phyloP scores from a whole-genome alignment of 2,113 vertebrate species.

The Entomyzon cyanotis region DNA sequence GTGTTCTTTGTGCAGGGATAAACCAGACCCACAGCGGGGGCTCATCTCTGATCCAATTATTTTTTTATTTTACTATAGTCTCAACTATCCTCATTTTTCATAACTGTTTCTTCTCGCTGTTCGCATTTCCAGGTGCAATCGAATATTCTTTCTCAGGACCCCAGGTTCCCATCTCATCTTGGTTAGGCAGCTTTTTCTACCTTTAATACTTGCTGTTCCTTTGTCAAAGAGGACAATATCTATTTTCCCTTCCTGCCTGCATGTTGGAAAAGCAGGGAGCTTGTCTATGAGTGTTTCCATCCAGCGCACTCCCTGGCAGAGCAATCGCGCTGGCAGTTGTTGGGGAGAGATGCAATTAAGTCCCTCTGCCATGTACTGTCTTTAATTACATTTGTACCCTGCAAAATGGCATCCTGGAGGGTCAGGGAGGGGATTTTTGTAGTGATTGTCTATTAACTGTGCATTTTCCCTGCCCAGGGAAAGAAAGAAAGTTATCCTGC shows the following conservation, averaged over 20 bases:
- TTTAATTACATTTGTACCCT: slow-evolving; percentile 40
- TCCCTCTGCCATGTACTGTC: neutral
- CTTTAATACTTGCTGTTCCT: neutral
- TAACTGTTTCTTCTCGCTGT: neutral
- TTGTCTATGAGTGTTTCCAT: neutral
- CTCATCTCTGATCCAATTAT: neutral
- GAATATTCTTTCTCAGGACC: neutral
- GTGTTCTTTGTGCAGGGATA: neutral
- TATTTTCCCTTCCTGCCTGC: neutral
- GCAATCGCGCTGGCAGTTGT: neutral
- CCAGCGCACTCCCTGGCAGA: neutral
- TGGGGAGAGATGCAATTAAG: neutral
- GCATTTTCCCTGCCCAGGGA: neutral
- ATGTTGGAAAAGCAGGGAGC: neutral
- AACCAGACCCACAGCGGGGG: neutral
- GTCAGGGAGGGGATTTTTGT: neutral
- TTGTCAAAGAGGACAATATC: neutral
- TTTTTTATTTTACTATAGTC: neutral
- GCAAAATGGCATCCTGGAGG: slow-evolving; percentile 60
- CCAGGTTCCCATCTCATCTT: neutral
- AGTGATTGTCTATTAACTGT: neutral
- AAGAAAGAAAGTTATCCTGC: neutral
- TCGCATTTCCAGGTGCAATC: neutral
- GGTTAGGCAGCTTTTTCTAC: neutral
- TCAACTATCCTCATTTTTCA: neutral